phyloP scores from a whole-genome alignment of 2,113 vertebrate genomes.

The Nothoprocta perdicaria region DNA sequence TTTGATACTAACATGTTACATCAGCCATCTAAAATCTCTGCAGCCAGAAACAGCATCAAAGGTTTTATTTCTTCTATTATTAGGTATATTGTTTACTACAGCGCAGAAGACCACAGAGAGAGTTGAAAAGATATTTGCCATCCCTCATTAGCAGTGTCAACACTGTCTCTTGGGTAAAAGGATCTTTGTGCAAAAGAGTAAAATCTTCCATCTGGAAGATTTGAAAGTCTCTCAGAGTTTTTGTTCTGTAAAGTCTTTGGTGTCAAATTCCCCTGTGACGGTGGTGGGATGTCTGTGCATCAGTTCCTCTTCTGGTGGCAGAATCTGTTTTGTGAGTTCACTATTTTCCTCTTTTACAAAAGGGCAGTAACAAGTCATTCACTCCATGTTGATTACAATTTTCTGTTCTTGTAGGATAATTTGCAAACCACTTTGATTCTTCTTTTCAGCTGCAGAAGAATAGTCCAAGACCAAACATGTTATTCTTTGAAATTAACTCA shows the following conservation, averaged over 20 bases:
- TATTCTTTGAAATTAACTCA: conserved; percentile 74
- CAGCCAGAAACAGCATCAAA: conserved; percentile 17
- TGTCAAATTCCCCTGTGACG: background rate
- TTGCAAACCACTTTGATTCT: conserved; percentile 67
- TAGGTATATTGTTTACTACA: conserved; percentile 29
- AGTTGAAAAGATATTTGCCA: conserved; percentile 35
- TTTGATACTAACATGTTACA: background rate
- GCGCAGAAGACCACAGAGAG: conserved; percentile 34
- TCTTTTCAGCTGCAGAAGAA: conserved; percentile 73
- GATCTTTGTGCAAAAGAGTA: background rate
- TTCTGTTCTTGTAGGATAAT: conserved; percentile 54
- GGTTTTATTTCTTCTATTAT: background rate
- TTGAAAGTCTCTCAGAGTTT: background rate
- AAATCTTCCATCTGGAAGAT: conserved; percentile 37
- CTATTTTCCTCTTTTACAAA: conserved; percentile 33
- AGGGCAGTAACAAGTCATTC: conserved; percentile 44
- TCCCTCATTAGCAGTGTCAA: conserved; percentile 37
- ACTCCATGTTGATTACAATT: conserved; percentile 57
- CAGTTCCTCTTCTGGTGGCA: background rate
- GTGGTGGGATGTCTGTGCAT: background rate
- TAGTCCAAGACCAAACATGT: conserved; percentile 70
- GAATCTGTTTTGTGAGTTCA: conserved; percentile 3
- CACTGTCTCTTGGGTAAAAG: background rate
- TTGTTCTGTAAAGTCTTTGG: background rate
- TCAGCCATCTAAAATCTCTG: background rate